A percentile compares a stretch with the other conserved stretches of the same genome.
phyloP scores from a whole-genome alignment of 2,888 invertebrate species.

The Alviniconcha strummeri region DNA sequence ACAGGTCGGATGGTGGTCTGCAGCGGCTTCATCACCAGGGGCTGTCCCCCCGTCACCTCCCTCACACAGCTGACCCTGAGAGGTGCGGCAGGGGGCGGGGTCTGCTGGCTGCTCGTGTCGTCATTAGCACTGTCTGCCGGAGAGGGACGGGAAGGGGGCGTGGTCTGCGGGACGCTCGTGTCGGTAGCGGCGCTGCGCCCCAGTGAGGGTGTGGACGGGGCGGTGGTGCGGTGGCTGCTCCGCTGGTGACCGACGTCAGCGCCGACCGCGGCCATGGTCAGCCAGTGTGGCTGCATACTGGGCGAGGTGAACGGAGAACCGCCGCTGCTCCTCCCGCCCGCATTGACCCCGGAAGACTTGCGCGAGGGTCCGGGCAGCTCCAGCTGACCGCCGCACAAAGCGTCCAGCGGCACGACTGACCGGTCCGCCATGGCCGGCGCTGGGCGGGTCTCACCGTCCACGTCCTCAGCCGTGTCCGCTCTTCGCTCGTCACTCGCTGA shows the following conservation, averaged over 20 bases:
- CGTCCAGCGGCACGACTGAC: too few species aligned
- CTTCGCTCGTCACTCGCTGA: too few species aligned
- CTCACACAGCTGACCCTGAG: not conserved
- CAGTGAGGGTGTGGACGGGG: not conserved
- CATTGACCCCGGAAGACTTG: not conserved
- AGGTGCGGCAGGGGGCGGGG: not conserved
- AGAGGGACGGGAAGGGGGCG: not conserved
- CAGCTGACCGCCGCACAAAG: too few species aligned
- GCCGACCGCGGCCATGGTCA: not conserved
- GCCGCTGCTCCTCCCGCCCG: not conserved
- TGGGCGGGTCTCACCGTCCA: too few species aligned
- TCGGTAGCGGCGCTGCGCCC: not conserved
- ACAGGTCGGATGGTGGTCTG: conserved; percentile 31
- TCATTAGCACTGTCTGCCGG: not conserved
- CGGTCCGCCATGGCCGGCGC: too few species aligned
- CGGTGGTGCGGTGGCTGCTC: not conserved
- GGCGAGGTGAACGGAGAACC: not conserved
- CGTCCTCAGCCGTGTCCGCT: too few species aligned
- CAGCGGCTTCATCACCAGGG: conserved; percentile 24
- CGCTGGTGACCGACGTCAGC: not conserved
- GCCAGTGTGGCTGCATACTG: not conserved
- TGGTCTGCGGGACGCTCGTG: not conserved
- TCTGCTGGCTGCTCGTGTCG: not conserved
- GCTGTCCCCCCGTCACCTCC: not conserved
- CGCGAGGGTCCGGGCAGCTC: too few species aligned